Conservation (phyloP, 2,113 vertebrate species). For the Apteryx owenii region DNA sequence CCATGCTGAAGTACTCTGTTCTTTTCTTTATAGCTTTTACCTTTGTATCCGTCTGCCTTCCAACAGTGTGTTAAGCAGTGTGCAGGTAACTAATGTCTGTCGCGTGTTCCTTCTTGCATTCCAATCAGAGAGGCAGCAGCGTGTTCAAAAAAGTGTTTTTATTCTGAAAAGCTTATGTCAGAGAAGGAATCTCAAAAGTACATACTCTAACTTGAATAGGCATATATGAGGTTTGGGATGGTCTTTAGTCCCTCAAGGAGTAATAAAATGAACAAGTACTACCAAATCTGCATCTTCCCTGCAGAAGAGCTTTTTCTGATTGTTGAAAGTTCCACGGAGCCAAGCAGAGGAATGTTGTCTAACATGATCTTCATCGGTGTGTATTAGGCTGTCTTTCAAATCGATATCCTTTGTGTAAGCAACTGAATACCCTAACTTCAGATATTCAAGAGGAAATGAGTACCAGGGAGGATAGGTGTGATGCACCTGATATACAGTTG, state of each 20-base stretch:
- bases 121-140: neutral
- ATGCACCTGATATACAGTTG: rapidly evolving
- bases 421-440: neutral
- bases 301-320: neutral
- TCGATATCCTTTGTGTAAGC: neutral
- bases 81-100: neutral
- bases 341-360: neutral
- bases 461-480: neutral
- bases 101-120: neutral
- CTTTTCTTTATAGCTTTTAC: neutral
- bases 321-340: neutral
- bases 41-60: neutral
- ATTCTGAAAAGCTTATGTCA: neutral
- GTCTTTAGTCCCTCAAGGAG: neutral
- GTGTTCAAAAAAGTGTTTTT: neutral
- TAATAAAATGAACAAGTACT: neutral
- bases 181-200: neutral
- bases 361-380: neutral
- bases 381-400: neutral
- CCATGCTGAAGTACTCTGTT: neutral
- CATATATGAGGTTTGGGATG: neutral
- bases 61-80: neutral
- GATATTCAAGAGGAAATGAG: neutral
- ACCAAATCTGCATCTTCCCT: neutral
- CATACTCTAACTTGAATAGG: neutral